A percentile compares a stretch with the other conserved stretches of the same genome.
phyloP scores from a whole-genome alignment of 2,888 invertebrate genomes.

The Liopterus haemorrhoidalis region DNA sequence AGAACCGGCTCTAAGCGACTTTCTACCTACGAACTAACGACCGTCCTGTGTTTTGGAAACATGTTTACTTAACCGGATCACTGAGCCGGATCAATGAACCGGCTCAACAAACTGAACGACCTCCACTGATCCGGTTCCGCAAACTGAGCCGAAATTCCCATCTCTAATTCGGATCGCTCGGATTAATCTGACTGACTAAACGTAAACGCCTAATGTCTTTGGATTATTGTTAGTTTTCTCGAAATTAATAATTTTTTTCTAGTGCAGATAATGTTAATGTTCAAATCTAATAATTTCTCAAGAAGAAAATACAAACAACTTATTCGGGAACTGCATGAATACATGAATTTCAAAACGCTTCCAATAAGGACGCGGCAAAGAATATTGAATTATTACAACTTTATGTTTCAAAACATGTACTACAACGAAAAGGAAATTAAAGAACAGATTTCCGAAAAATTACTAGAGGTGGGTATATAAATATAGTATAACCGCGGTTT shows the following conservation, averaged over 20 bases:
- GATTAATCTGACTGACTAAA: too few species aligned
- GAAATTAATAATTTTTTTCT: neutral
- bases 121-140: too few species aligned
- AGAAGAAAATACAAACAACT: slow-evolving; percentile 11
- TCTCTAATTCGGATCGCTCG: too few species aligned
- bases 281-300: slow-evolving; percentile 8
- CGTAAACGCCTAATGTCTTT: neutral
- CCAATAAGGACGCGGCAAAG: slow-evolving; percentile 4
- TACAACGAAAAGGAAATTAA: slow-evolving; percentile 17
- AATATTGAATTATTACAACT: slow-evolving; percentile 13
- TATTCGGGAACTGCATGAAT: slow-evolving; percentile 7
- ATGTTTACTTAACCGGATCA: too few species aligned
- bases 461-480: too few species aligned
- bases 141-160: too few species aligned
- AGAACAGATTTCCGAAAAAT: slow-evolving; percentile 10
- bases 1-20: too few species aligned
- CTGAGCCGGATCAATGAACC: too few species aligned
- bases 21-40: too few species aligned
- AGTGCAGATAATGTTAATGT: slow-evolving; percentile 11
- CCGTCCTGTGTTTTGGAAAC: too few species aligned
- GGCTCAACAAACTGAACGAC: too few species aligned
- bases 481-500: too few species aligned
- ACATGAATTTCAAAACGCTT: slow-evolving; percentile 8
- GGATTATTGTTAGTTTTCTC: neutral
- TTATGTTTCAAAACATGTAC: slow-evolving; percentile 11